phyloP scores from a whole-genome alignment of 1,140 invertebrate genomes.

The Eufriesea mexicana region DNA sequence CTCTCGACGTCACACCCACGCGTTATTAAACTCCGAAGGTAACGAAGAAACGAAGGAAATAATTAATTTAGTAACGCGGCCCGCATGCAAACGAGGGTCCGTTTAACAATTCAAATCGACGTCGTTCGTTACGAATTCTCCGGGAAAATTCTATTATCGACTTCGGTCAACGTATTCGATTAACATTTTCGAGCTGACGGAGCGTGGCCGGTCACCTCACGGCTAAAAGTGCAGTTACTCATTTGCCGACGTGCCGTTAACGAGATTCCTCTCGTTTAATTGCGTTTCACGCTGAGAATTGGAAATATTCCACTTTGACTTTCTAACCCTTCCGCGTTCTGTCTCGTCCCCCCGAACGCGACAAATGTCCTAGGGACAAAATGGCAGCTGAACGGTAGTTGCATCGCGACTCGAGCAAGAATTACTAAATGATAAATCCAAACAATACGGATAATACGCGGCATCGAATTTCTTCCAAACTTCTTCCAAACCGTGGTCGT shows the following conservation, averaged over 20 bases:
- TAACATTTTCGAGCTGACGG: constrained; percentile 26
- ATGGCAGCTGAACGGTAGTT: too few relatives aligned
- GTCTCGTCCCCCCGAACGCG: too few relatives aligned
- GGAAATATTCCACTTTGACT: not conserved
- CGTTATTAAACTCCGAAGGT: not conserved
- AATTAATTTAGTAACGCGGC: constrained; percentile 28
- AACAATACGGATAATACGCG: too few relatives aligned
- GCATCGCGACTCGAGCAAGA: too few relatives aligned
- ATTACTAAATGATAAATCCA: too few relatives aligned
- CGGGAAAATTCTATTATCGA: constrained; percentile 26
- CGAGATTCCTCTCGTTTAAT: constrained; percentile 29
- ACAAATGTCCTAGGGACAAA: too few relatives aligned
- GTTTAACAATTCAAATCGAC: constrained; percentile 48
- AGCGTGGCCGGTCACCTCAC: not conserved
- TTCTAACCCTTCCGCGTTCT: not conserved
- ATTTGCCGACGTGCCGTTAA: constrained; percentile 5
- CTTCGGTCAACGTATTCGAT: constrained; percentile 13
- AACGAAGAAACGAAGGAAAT: not conserved
- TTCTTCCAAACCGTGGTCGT: too few relatives aligned
- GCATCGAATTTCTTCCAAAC: too few relatives aligned
- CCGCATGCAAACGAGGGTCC: constrained; percentile 27
- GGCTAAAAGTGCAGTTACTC: constrained; percentile 18
- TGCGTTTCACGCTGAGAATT: not conserved
- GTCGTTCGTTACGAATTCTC: constrained; percentile 16
- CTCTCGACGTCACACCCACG: too few relatives aligned